Conservation (phyloP, 2,888 invertebrate species). For the Eupithecia inturbata region DNA sequence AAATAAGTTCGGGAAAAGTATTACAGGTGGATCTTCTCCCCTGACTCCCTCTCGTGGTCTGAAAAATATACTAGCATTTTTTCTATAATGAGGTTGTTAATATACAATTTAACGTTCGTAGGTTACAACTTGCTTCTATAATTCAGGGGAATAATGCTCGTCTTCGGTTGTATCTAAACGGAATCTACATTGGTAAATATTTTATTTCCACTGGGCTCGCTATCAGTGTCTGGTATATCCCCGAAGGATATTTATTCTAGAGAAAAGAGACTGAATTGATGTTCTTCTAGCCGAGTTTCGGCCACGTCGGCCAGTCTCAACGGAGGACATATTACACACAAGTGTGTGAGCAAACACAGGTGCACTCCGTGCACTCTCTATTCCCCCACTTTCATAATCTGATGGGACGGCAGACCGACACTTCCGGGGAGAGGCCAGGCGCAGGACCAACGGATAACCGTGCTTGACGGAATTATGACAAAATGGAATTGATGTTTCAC, state of each 20-base stretch:
- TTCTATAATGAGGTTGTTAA: not conserved
- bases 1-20: not conserved
- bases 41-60: not conserved
- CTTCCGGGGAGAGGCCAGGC: not conserved
- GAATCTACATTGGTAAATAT: slow-evolving; percentile 64
- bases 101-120: not conserved
- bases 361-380: not conserved
- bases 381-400: not conserved
- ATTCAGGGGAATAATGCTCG: slow-evolving; percentile 6
- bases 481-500: not conserved
- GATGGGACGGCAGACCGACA: not conserved
- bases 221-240: slow-evolving; percentile 64
- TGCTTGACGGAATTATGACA: not conserved
- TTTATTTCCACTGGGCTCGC: slow-evolving; percentile 62
- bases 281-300: not conserved
- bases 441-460: not conserved
- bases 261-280: not conserved
- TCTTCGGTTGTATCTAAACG: slow-evolving; percentile 49
- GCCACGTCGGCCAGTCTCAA: not conserved
- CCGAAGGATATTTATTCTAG: slow-evolving; percentile 61
- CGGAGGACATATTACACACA: not conserved
- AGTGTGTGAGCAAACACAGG: not conserved
- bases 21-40: not conserved
- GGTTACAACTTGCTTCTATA: slow-evolving; percentile 1
- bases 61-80: not conserved